phyloP scores from a whole-genome alignment of 2,113 vertebrate species.

The Otis tarda region DNA sequence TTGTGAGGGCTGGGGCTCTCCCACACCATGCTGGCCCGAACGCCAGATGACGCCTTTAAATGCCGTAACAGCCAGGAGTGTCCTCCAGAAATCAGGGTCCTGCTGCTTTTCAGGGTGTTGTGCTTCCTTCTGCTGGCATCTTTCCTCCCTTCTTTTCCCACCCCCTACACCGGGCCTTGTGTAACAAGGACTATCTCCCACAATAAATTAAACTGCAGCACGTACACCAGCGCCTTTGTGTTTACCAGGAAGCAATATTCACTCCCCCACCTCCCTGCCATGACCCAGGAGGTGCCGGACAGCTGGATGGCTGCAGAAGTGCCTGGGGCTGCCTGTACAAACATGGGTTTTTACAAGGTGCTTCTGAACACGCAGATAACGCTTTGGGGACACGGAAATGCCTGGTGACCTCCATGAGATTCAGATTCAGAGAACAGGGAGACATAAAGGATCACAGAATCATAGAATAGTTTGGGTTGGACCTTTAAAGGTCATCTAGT shows the following conservation, averaged over 20 bases:
- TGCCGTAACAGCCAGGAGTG: rapidly evolving
- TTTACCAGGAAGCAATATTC: background rate
- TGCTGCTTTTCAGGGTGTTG: background rate
- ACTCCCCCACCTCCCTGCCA: background rate
- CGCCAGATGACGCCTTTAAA: background rate
- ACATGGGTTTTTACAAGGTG: rapidly evolving
- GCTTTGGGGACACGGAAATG: rapidly evolving
- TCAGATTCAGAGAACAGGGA: background rate
- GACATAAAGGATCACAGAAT: too few relatives aligned
- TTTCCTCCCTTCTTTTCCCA: background rate
- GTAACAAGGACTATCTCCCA: background rate
- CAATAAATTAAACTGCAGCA: background rate
- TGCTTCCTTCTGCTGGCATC: background rate
- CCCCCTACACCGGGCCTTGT: background rate
- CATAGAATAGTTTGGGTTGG: too few relatives aligned
- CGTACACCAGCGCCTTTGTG: rapidly evolving
- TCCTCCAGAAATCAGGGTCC: background rate
- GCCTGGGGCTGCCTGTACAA: background rate
- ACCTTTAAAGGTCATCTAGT: too few relatives aligned
- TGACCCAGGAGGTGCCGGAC: background rate
- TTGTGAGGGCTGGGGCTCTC: background rate
- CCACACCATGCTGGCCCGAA: background rate
- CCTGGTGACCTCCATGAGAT: background rate
- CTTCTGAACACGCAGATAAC: rapidly evolving
- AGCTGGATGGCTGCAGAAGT: background rate